These are phyloP conservation scores for Arctocebus calabarensis DNA, from an alignment of 2,797 vertebrate genomes.

Conservation along the genomic window DNA sequence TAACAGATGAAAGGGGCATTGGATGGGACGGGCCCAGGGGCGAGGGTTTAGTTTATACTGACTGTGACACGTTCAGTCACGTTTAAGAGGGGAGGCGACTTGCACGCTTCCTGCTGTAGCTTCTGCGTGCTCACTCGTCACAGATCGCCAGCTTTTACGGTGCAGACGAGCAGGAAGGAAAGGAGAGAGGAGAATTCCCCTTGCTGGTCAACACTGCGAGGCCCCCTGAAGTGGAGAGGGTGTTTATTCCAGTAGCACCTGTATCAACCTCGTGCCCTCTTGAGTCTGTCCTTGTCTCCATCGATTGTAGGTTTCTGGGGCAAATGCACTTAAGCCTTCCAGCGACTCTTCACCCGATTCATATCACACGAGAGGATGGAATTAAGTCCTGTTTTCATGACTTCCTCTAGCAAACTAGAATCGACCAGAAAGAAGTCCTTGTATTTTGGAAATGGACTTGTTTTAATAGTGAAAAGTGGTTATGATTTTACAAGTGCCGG, in stretches of 20 bases:
- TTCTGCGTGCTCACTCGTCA: background rate
- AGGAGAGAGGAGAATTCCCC: background rate
- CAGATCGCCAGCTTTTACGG: background rate
- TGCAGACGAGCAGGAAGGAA: background rate
- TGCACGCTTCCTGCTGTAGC: background rate
- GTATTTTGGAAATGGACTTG: background rate
- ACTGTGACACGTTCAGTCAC: background rate
- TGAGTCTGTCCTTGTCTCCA: background rate
- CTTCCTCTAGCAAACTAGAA: background rate
- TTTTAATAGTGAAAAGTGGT: background rate
- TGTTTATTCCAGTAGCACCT: background rate
- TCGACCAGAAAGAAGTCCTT: background rate
- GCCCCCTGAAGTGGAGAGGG: background rate
- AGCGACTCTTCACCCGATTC: background rate
- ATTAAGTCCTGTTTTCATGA: background rate
- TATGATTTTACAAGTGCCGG: background rate
- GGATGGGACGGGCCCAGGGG: background rate
- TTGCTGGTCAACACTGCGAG: background rate
- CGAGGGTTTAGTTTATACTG: background rate
- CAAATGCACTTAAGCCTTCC: background rate
- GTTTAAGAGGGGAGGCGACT: background rate
- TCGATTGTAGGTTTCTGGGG: background rate
- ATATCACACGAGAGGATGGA: background rate
- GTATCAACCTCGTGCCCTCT: background rate
- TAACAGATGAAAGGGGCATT: background rate